Percentiles rank a stretch among this genome's conserved stretches.
Evolutionary conservation across 2,113 vertebrate species (phyloP).

Genomic region (Thunnus maccoyii): DNA sequence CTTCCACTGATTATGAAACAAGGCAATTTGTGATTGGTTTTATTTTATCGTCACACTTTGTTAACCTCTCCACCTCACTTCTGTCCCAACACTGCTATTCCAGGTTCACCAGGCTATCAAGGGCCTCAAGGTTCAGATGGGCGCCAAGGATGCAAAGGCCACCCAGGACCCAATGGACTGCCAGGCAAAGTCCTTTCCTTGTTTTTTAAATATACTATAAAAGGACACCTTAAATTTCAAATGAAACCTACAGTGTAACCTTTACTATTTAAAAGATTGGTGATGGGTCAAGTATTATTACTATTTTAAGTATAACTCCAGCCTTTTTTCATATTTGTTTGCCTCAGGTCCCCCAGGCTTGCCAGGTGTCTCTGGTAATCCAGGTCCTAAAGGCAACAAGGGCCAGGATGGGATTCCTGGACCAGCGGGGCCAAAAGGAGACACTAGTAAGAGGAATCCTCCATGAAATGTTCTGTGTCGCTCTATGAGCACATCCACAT

Average conservation of each 20-base stretch:
- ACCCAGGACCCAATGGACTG: slow-evolving; percentile 45
- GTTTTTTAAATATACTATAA: neutral
- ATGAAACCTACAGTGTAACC: neutral
- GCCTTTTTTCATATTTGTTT: neutral
- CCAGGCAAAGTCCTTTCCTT: slow-evolving; percentile 56
- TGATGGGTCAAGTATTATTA: too few species aligned
- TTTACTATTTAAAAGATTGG: neutral
- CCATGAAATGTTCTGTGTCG: neutral
- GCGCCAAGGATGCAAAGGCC: slow-evolving; percentile 66
- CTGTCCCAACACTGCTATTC: slow-evolving; percentile 9
- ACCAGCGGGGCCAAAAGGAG: slow-evolving; percentile 87
- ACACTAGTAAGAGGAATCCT: slow-evolving; percentile 76
- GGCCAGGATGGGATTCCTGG: slow-evolving; percentile 90
- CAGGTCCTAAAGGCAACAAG: slow-evolving; percentile 86
- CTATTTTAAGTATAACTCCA: neutral
- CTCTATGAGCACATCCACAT: neutral
- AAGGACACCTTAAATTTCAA: neutral
- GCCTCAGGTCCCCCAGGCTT: slow-evolving; percentile 82
- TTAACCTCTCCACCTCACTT: neutral
- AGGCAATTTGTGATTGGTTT: neutral
- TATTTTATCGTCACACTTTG: neutral
- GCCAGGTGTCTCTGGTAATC: slow-evolving; percentile 80
- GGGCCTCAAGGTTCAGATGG: slow-evolving; percentile 68
- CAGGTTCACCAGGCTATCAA: slow-evolving; percentile 66
- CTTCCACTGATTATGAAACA: neutral